Base-by-base conservation (phyloP, 2,888 invertebrate genomes). In the Steinernema hermaphroditum region DNA sequence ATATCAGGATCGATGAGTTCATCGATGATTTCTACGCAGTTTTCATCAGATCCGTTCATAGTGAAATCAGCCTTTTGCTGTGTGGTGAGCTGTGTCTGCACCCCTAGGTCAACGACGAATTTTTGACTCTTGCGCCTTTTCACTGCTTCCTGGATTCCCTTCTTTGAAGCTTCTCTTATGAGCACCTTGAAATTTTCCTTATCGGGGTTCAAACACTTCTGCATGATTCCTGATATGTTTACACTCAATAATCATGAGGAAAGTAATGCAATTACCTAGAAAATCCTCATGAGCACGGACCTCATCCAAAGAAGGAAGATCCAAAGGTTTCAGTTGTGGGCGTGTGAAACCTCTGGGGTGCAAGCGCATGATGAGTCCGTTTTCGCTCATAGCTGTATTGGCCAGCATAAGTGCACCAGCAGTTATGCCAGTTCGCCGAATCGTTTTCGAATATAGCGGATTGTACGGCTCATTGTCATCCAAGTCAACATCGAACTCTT, bases 381-480 rank as follows among this genome's bases (percentile, higher is more conserved):
- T 27, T 22, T 54, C 54, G 27, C 54, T 54, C 12, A 22, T 54
- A 22, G 54, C 27, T 4, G 54, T 27, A 16, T 54, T 54, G 24
- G 16, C 27, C 54, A 54, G 27, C 54, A 54, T 54, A 2, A 54
- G 54, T 2, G 54, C 54, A 27, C 54, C 54, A 8, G 54, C 9
- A 8, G 54, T 54, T 1, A 54, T 27, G 22, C 54, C 54, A 22
- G 54, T 54, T 12, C 54, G 2, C 2, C 54, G 54, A 4, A 54
- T 24, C 6, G 54, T 54, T 27, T 54, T 54, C 54, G 54, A 54
- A 24, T 54, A 54, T 2, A 54, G 54, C 4, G 54, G 54, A 16
- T 54, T 54, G 27, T 27, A 54, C 19, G 54, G 54, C 27, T 54
- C 54, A 2, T 54, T 22, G 27, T 27, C 27, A 27, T 54, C 27